Base-by-base conservation (phyloP, 1,140 invertebrate genomes). In the Zelostemma sp. region DNA sequence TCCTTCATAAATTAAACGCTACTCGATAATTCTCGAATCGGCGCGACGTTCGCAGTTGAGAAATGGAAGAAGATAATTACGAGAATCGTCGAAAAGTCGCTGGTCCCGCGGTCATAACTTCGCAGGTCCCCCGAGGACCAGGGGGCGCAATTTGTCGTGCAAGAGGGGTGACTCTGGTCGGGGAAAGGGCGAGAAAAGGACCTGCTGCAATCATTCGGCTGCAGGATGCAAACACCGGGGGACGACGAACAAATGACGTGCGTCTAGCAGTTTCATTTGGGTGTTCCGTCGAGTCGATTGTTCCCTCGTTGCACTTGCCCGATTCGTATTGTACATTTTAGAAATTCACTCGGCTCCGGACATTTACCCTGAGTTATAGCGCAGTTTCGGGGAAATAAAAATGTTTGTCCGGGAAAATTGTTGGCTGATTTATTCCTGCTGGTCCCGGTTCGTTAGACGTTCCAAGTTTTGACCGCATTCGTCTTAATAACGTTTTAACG, bases 91-190 rank as follows among this genome's bases (percentile, higher is more conserved):
- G 72, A 74, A 74, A 82, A 81, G 76, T 80, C 75, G 76, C 73
- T 70, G 75, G 73, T 54, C 63, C 72, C 71, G 79, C 71, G 79
- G 79, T 79, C 80, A 80, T 81, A 81, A 79, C 76, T 79, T 79
- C 58, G 78, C 43, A 25, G 49, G 79, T 76, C 75, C 79, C 81
- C 80, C 33, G 40, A 74, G 73, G 75, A 49, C 41, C 21, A 31
- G 25, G 53, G 66, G 56, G 61, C 73, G 79, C 79, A 80, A 83
- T 81, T 82, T 81, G 78, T 81, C 77, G 73, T 62, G 45, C 56
- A 54, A 50, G 53, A 51, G 41, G 45, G 53, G 40, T 54, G 62
- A 21, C 18, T 28, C 40, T 21, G 51, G 17, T 9, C 46, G 17
- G 50, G 14, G 6, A 11, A 54, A 33, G 15, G 21, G 46, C 41